Conservation (phyloP, 2,113 vertebrate genomes). For the Tachysurus vachellii region DNA sequence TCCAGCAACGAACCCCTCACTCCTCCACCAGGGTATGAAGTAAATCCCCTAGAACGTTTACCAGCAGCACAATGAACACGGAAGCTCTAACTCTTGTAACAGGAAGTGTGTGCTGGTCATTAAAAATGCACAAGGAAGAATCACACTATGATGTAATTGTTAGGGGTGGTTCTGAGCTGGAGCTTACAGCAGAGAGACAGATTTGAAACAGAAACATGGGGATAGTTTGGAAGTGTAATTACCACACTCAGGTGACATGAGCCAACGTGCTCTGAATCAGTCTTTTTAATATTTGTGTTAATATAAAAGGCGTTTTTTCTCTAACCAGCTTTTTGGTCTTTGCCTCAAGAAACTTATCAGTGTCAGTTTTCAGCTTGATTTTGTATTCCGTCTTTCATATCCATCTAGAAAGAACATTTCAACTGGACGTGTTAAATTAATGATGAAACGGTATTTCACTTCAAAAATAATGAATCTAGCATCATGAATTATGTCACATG, state of each 20-base stretch:
- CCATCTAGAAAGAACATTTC: not conserved
- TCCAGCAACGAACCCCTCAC: slow-evolving; percentile 89
- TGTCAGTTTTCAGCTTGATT: not conserved
- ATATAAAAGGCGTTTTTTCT: not conserved
- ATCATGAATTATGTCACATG: not conserved
- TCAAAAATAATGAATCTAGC: no score
- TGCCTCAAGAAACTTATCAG: not conserved
- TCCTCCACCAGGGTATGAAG: slow-evolving; percentile 89
- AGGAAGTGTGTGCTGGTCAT: slow-evolving; percentile 31
- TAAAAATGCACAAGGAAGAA: not conserved
- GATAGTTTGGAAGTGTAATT: not conserved
- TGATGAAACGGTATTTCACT: not conserved
- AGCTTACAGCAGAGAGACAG: not conserved
- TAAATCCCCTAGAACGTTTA: slow-evolving; percentile 67
- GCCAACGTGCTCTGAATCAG: not conserved
- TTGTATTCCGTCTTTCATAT: not conserved
- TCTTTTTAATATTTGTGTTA: not conserved
- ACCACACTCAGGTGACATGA: slow-evolving; percentile 2
- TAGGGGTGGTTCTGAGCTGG: not conserved
- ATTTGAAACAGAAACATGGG: not conserved
- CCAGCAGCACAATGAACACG: slow-evolving; percentile 28
- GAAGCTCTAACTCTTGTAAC: slow-evolving; percentile 3
- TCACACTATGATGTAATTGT: not conserved
- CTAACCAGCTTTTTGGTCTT: not conserved
- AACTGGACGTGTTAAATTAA: not conserved